Conservation (phyloP, 2,797 vertebrate genomes). For the Ficedula albicollis region DNA sequence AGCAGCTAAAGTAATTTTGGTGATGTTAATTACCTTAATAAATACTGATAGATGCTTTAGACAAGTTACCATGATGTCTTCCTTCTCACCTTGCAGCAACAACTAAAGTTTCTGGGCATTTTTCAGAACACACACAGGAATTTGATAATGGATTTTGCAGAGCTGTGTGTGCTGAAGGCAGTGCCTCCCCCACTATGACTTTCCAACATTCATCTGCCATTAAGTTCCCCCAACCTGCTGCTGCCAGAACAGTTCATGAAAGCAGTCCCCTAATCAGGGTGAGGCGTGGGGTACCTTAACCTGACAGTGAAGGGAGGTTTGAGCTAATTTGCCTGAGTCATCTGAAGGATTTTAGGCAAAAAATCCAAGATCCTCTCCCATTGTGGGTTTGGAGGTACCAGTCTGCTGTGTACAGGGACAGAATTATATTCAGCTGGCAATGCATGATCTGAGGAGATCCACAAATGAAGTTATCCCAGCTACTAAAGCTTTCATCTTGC, state of each 20-base stretch:
- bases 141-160: background rate
- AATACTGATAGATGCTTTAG: background rate
- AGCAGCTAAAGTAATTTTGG: background rate
- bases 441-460: background rate
- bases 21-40: background rate
- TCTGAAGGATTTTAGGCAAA: background rate
- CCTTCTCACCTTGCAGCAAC: background rate
- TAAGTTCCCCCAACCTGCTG: background rate
- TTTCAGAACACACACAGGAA: background rate
- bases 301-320: background rate
- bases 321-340: background rate
- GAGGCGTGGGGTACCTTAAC: background rate
- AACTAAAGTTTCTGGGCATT: background rate
- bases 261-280: background rate
- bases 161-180: background rate
- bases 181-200: fast-evolving
- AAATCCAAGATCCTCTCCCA: background rate
- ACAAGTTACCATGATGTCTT: background rate
- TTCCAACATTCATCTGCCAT: background rate
- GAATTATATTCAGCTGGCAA: background rate
- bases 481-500: background rate
- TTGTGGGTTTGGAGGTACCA: background rate
- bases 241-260: background rate
- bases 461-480: background rate
- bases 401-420: background rate